phyloP scores from a whole-genome alignment of 2,888 invertebrate species.

The Sarcophaga variegata region DNA sequence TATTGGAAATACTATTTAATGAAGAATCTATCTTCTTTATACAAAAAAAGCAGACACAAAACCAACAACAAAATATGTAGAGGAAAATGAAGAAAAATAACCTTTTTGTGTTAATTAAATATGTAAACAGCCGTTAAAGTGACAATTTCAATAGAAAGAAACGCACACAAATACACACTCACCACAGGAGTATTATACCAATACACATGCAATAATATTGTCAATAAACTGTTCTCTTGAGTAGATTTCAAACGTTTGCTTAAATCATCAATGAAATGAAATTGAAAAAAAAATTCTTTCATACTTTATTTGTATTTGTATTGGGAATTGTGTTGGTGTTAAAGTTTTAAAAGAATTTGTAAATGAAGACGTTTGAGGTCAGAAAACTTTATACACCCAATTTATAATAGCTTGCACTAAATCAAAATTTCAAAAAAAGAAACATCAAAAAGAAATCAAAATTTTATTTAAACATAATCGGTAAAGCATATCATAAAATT shows the following conservation, averaged over 20 bases:
- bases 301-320: not conserved
- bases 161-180: no score
- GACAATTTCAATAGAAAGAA: constrained; percentile 31
- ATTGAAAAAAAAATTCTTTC: not conserved
- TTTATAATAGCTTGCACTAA: not conserved
- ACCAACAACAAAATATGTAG: not conserved
- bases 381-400: constrained; percentile 56
- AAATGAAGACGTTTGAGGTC: constrained; percentile 39
- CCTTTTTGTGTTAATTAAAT: constrained; percentile 68
- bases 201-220: not conserved
- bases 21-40: not conserved
- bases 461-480: no score
- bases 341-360: no score
- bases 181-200: no score
- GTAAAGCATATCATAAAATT: constrained; percentile 32
- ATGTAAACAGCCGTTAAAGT: constrained; percentile 67
- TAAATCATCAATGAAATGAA: no score
- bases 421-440: not conserved
- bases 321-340: not conserved
- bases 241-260: no score
- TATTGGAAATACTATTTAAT: not conserved
- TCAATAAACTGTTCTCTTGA: not conserved
- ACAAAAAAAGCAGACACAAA: not conserved
- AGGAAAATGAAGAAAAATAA: constrained; percentile 31
- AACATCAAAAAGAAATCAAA: not conserved